These are phyloP conservation scores for Aegypius monachus DNA, from an alignment of 2,113 vertebrate species.

Conservation along the genomic window DNA sequence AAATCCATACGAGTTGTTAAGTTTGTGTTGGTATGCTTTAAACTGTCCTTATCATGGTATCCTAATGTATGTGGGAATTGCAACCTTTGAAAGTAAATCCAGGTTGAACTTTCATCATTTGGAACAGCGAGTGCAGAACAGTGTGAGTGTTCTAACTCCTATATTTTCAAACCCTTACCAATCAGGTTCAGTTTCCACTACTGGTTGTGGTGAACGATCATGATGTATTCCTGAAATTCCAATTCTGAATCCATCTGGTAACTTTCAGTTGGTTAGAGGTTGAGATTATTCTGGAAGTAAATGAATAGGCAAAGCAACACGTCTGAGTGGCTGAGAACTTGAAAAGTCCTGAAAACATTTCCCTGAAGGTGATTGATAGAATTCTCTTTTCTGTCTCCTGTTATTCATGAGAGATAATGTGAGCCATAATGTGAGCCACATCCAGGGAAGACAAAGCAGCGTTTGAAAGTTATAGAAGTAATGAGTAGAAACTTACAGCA, in stretches of 20 bases:
- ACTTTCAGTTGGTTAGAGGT: neutral
- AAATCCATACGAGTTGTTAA: neutral
- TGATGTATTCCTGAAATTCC: neutral
- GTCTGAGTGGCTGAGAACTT: neutral
- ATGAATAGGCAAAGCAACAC: neutral
- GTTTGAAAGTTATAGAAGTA: neutral
- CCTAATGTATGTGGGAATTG: neutral
- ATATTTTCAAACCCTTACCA: neutral
- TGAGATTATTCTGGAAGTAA: neutral
- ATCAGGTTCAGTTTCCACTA: neutral
- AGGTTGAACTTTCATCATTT: neutral
- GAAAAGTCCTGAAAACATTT: neutral
- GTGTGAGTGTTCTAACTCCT: neutral
- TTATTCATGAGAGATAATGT: neutral
- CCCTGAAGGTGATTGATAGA: neutral
- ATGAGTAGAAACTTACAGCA: neutral
- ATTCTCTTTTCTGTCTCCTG: neutral
- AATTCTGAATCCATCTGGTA: neutral
- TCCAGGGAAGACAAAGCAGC: neutral
- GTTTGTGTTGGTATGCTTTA: neutral
- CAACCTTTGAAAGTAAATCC: neutral
- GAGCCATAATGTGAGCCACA: neutral
- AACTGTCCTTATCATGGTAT: neutral
- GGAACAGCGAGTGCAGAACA: neutral
- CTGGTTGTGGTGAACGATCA: neutral